Percentiles rank a stretch among this genome's conserved stretches.
phyloP scores from a whole-genome alignment of 2,888 invertebrate genomes.

The Nomada hirtipes region DNA sequence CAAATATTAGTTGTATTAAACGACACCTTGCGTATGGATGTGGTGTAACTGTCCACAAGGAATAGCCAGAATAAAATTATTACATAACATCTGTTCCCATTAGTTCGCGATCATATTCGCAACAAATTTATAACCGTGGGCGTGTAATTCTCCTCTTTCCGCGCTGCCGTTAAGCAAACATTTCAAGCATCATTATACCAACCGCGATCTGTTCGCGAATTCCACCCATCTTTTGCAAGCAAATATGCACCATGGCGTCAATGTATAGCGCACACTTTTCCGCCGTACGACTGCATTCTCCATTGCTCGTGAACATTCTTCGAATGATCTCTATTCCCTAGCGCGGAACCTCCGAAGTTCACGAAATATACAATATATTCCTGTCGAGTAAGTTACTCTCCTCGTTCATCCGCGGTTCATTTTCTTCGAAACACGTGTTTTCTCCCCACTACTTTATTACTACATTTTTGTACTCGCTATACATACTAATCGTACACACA shows the following conservation, averaged over 20 bases:
- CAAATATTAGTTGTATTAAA: too few relatives aligned
- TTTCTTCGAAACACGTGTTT: not conserved
- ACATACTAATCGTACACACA: not conserved
- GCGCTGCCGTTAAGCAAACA: not conserved
- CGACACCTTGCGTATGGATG: too few relatives aligned
- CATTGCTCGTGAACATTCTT: not conserved
- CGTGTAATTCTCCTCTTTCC: conserved; percentile 21
- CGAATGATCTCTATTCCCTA: conserved; percentile 20
- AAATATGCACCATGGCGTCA: not conserved
- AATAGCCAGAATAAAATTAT: too few relatives aligned
- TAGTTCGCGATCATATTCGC: conserved; percentile 1
- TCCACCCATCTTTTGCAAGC: conserved; percentile 9
- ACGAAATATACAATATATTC: conserved; percentile 6
- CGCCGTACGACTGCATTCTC: not conserved
- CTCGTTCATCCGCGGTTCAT: not conserved
- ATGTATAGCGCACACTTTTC: not conserved
- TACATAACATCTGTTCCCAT: not conserved
- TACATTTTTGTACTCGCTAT: not conserved
- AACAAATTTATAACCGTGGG: not conserved
- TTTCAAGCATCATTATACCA: conserved; percentile 5
- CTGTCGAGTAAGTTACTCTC: conserved; percentile 47
- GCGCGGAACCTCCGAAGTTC: not conserved
- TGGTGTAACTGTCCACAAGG: too few relatives aligned
- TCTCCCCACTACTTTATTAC: not conserved
- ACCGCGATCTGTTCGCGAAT: conserved; percentile 3